These are phyloP conservation scores for Copidosoma floridanum DNA, from an alignment of 1,140 invertebrate genomes.

Conservation along the genomic window DNA sequence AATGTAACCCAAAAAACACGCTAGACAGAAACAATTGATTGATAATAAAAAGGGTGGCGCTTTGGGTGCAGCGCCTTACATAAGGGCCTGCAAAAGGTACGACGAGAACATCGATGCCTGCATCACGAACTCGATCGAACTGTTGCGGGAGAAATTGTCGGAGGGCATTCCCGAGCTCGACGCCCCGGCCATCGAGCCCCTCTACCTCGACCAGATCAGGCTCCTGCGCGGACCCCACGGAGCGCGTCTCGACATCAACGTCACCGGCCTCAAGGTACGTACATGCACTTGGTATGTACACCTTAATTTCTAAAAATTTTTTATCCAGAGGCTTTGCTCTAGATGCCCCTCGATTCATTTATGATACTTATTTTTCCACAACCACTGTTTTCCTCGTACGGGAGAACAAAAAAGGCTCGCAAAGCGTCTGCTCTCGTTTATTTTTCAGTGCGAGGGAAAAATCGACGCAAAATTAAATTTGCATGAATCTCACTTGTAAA, in stretches of 20 bases:
- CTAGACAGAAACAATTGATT: too few species aligned
- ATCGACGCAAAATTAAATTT: too few species aligned
- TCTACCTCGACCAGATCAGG: conserved; percentile 61
- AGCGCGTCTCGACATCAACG: conserved; percentile 62
- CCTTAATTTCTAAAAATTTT: too few species aligned
- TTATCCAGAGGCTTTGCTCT: too few species aligned
- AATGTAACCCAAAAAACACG: too few species aligned
- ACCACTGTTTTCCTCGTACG: too few species aligned
- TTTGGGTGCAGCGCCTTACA: conserved; percentile 62
- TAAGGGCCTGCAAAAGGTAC: conserved; percentile 64
- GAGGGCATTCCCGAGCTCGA: conserved; percentile 68
- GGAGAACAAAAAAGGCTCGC: too few species aligned
- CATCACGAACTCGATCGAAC: conserved; percentile 65
- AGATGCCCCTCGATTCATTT: too few species aligned
- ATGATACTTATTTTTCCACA: background rate
- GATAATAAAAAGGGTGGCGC: background rate
- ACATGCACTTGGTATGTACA: background rate
- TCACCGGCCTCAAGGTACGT: conserved; percentile 61
- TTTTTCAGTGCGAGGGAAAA: too few species aligned
- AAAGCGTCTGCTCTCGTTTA: too few species aligned
- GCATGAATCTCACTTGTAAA: too few species aligned
- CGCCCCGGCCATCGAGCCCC: conserved; percentile 66
- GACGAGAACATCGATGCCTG: conserved; percentile 66
- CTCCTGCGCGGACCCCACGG: conserved; percentile 60
- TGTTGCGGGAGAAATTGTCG: conserved; percentile 60